A percentile compares a stretch with the other conserved stretches of the same genome.
Conservation (phyloP, 2,888 invertebrate species). For the Germaria angustata region DNA sequence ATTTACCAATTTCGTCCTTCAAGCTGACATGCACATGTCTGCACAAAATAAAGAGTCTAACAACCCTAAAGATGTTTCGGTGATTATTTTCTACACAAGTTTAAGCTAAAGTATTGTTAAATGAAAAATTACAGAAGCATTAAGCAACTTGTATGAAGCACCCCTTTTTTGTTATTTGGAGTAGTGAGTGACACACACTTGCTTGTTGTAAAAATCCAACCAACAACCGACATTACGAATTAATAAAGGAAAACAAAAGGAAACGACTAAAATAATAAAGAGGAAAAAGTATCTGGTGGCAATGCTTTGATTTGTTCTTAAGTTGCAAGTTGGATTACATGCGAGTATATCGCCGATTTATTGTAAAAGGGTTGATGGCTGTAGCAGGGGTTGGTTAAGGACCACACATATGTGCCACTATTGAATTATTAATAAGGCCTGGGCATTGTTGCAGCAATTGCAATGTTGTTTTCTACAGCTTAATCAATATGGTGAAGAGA, state of each 20-base stretch:
- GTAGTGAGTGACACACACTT: background rate
- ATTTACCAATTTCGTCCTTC: constrained; percentile 23
- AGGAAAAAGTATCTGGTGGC: constrained; percentile 13
- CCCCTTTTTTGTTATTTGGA: constrained; percentile 64
- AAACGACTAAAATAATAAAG: constrained; percentile 9
- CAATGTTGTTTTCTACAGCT: constrained; percentile 37
- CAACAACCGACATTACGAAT: constrained; percentile 44
- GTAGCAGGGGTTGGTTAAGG: constrained; percentile 57
- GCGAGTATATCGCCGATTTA: background rate
- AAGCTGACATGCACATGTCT: constrained; percentile 19
- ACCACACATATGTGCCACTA: constrained; percentile 73
- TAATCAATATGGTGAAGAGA: constrained; percentile 35
- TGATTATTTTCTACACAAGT: constrained; percentile 25
- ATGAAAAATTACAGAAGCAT: constrained; percentile 74
- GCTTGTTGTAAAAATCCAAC: background rate
- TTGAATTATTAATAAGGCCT: constrained; percentile 76
- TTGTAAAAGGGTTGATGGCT: constrained; percentile 32
- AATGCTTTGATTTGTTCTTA: constrained; percentile 47
- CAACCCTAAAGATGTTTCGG: constrained; percentile 47
- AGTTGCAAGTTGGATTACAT: constrained; percentile 21
- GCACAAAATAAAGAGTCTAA: constrained; percentile 25
- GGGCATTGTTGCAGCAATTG: constrained; percentile 21
- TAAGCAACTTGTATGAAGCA: constrained; percentile 65
- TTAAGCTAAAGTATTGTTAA: constrained; percentile 49
- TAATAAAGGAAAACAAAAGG: constrained; percentile 59